Evolutionary conservation across 2,888 invertebrate species (phyloP), one percentile per base, ranked within the genome.

Genomic region (Metellina segmentata): DNA sequence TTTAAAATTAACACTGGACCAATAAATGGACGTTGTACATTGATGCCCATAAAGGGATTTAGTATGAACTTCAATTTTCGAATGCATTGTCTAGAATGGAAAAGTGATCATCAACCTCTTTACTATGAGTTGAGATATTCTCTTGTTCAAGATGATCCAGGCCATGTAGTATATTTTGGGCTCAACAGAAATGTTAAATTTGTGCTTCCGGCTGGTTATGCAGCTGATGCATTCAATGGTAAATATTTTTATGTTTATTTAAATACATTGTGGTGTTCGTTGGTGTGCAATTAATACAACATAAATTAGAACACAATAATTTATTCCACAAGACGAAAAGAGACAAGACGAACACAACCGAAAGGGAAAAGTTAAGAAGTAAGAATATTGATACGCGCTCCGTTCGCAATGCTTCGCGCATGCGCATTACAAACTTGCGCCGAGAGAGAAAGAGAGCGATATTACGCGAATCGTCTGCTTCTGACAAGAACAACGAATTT

Each of bases 51-150:
- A 7, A 77, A 79, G 51, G 94, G 94, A 7, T 81, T 94, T 13
- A 94, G 94, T 90, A 93, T 94, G 87, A 93, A 94, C 52, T 94
- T 94, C 13, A 87, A 93, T 61, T 95, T 95, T 93, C 94, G 79
- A n/a, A 92, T 94, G 53, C 94, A 94, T 90, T 95, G 95, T 88
- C 92, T 92, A n/a, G 94, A 94, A 74, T 95, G 95, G 95, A 93
- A 93, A 89, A 95, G 94, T 81, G 93, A 94, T 93, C 93, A 95
- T 52, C 85, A 85, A 49, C 94, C 94, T 2, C 85, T 95, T 11
- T 93, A 93, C 79, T 95, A 94, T 93, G 94, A 94, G 93, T 93
- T 94, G 0, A 94, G 94, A 85, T 95, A 94, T 93, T 94, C 93
- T 7, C 87, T 94, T n/a, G 87, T 88, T 0, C 85, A 51, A 13